Evolutionary conservation across 2,797 vertebrate species (phyloP), one percentile per base, ranked within the genome.

Genomic region (Uromys caudimaculatus): DNA sequence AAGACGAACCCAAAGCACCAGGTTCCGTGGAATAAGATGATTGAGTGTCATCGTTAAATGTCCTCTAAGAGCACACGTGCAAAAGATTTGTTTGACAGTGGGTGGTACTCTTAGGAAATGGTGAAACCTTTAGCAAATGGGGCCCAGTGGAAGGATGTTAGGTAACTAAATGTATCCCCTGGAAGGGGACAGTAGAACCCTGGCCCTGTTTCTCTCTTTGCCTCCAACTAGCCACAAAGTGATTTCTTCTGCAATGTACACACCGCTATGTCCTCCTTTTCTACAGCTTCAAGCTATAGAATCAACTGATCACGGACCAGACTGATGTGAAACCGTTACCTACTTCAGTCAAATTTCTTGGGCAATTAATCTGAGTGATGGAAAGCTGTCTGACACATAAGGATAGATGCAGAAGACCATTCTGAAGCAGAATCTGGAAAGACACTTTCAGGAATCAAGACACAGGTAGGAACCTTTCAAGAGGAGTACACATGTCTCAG

Each of bases 21-120:
- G 69, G 54, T 77, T 32, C 38, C 29, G 19, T 62, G 56, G 76
- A 56, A 95, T 54, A 71, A 95, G 89, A 81, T 81, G 71, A n/a
- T 29, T 17, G 7, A 10, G 6, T 44, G 27, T 32, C 73, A 69
- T 50, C 8, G 16, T 58, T 58, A 32, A 67, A 38, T 47, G 29
- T 29, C 14, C 77, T 44, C 60, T 41, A 69, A 50, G 76, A 38
- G 47, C n/a, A 50, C 6, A 8, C 50, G 47, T 78, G 29, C n/a
- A 41, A 47, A 78, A 19, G 82, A 62, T n/a, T 86, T 71, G 27
- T 35, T 50, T 17, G 24, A 21, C 17, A 79, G 50, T 44, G 38
- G 10, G 27, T 79, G 75, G 24, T 54, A 38, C 17, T 27, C 27
- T 60, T 38, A 56, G 85, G 41, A 50, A 52, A n/a, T 85, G 73